These are phyloP conservation scores for Opisthograptis luteolata DNA, from an alignment of 2,888 invertebrate species.

Conservation along the genomic window DNA sequence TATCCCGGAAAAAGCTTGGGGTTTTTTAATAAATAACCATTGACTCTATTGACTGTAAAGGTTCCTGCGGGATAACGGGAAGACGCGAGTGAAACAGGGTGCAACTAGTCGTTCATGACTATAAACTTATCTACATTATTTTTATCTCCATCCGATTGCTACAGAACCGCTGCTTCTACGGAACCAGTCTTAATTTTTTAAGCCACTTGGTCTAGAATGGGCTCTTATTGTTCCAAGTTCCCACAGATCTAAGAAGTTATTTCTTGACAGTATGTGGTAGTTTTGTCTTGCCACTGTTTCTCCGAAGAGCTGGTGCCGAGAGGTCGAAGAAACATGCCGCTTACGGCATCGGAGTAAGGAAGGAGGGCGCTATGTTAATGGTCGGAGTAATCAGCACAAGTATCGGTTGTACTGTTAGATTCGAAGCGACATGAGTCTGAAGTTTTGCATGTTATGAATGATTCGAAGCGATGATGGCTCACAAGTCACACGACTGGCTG, in stretches of 20 bases:
- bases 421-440: too few species aligned
- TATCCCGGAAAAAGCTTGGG: too few species aligned
- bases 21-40: too few species aligned
- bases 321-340: constrained; percentile 6
- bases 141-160: too few species aligned
- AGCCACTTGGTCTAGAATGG: background rate
- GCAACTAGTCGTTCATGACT: too few species aligned
- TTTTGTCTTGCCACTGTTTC: constrained; percentile 4
- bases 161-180: background rate
- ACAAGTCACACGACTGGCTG: too few species aligned
- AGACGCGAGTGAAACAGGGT: too few species aligned
- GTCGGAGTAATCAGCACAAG: constrained; percentile 2
- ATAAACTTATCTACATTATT: too few species aligned
- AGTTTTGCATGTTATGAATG: too few species aligned
- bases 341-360: constrained; percentile 11
- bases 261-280: constrained; percentile 3
- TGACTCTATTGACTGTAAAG: too few species aligned
- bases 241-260: background rate
- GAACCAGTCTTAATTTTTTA: background rate
- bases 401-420: constrained; percentile 5
- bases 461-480: too few species aligned
- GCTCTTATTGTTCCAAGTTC: constrained; percentile 8
- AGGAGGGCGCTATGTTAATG: constrained; percentile 9
- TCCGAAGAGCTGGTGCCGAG: constrained; percentile 7
- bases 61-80: too few species aligned